Evolutionary conservation across 2,797 vertebrate genomes (phyloP), one percentile per base, ranked within the genome.

Genomic region (Garrulus glandarius): DNA sequence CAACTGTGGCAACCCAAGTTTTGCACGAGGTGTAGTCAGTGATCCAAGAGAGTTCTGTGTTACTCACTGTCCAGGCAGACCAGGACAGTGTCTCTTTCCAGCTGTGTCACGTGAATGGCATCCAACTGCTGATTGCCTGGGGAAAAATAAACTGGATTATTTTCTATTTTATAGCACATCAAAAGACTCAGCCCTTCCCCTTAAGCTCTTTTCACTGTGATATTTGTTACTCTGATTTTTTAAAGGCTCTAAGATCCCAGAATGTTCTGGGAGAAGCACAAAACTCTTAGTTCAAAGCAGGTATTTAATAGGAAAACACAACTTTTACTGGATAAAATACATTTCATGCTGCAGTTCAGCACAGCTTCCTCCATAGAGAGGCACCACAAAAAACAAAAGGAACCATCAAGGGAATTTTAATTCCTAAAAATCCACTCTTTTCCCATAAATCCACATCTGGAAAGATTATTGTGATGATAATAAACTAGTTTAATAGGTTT

Each of bases 41-140:
- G 60, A 14, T 46, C 50, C 81, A n/a, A 26, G 11, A 3, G 57
- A 46, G 15, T 63, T 77, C 18, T 23, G 37, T 32, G 80, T 77
- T 87, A 99, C 99, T 99, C 98, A 99, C 99, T 98, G 98, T 99
- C 99, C 97, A 99, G 98, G 97, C 99, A 99, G 96, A 99, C 99
- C 78, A 99, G 97, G 91, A 99, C 99, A 0, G 99, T 99, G 97
- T 99, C 99, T 95, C 99, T 98, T 96, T 99, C 99, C 98, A 99
- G 97, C 97, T 99, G 99, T 13, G 99, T 99, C 53, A 99, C 99
- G 0, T 99, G 99, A 93, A 99, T 99, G 26, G 99, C 99, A 86
- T 99, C 99, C 78, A 99, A 97, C 95, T 99, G 99, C 85, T 99
- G 98, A 94, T 95, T 98, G 95, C 97, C 97, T 98, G 68, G n/a